phyloP scores from a whole-genome alignment of 2,888 invertebrate species.

The Horisme vitalbata region DNA sequence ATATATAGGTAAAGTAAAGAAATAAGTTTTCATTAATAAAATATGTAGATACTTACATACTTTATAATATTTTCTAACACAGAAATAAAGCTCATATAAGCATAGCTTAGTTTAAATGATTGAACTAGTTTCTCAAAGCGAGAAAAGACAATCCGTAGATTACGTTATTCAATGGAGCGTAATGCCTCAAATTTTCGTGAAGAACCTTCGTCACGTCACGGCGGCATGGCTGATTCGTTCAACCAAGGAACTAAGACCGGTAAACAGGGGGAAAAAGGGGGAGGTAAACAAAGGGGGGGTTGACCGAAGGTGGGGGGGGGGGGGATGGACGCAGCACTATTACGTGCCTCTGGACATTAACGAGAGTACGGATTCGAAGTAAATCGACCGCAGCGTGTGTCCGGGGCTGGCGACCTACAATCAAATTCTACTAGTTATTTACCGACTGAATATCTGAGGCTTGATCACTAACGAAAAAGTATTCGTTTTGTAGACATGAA shows the following conservation, averaged over 20 bases:
- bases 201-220: slow-evolving; percentile 55
- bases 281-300: slow-evolving; percentile 12
- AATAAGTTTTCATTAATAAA: too few relatives aligned
- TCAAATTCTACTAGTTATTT: slow-evolving; percentile 15
- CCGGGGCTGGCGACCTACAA: slow-evolving; percentile 44
- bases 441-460: too few relatives aligned
- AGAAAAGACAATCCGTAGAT: slow-evolving; percentile 35
- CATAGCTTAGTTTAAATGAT: too few relatives aligned
- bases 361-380: slow-evolving; percentile 63
- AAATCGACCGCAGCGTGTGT: slow-evolving; percentile 66
- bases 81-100: too few relatives aligned
- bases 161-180: slow-evolving; percentile 49
- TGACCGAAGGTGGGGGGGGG: slow-evolving; percentile 30
- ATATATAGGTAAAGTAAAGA: too few relatives aligned
- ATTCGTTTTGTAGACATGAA: too few relatives aligned
- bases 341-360: slow-evolving; percentile 60
- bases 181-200: slow-evolving; percentile 48
- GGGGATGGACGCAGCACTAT: slow-evolving; percentile 60
- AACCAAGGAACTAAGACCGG: slow-evolving; percentile 33
- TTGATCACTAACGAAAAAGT: too few relatives aligned
- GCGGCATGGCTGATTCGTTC: slow-evolving; percentile 65
- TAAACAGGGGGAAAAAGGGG: too few relatives aligned
- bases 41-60: too few relatives aligned
- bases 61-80: too few relatives aligned
- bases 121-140: slow-evolving; percentile 11